Conservation (phyloP, 1,140 invertebrate genomes). For the Penaeus japonicus region DNA sequence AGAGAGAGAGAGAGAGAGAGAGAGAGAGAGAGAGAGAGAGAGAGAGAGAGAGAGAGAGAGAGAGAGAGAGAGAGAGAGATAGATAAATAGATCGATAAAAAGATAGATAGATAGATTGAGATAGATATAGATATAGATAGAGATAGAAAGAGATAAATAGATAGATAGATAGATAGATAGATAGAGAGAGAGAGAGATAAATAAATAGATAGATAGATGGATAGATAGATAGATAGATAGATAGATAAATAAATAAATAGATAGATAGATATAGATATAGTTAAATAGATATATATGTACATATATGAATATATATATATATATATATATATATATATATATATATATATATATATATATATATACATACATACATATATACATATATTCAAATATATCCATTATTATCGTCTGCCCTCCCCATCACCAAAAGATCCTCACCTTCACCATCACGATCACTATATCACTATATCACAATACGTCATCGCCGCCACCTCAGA, state of each 20-base stretch:
- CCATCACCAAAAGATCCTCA: too few relatives aligned
- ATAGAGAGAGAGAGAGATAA: too few relatives aligned
- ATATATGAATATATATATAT: slow-evolving; percentile 23
- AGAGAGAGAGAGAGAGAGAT: too few relatives aligned
- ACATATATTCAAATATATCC: slow-evolving; percentile 30
- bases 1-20: too few relatives aligned
- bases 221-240: neutral
- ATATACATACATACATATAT: slow-evolving; percentile 38
- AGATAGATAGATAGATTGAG: too few relatives aligned
- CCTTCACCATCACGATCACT: too few relatives aligned
- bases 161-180: neutral
- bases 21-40: too few relatives aligned
- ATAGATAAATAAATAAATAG: neutral
- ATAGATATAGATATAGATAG: neutral
- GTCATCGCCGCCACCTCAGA: too few relatives aligned
- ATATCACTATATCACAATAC: too few relatives aligned
- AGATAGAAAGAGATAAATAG: neutral
- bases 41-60: too few relatives aligned
- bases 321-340: neutral
- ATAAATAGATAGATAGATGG: neutral
- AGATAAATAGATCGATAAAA: neutral
- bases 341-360: slow-evolving; percentile 17
- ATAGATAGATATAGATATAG: neutral
- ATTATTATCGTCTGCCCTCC: too few relatives aligned
- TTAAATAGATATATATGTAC: slow-evolving; percentile 18